Evolutionary conservation across 2,888 invertebrate species (phyloP), one percentile per base, ranked within the genome.

Genomic region (Callyntrura sp.): DNA sequence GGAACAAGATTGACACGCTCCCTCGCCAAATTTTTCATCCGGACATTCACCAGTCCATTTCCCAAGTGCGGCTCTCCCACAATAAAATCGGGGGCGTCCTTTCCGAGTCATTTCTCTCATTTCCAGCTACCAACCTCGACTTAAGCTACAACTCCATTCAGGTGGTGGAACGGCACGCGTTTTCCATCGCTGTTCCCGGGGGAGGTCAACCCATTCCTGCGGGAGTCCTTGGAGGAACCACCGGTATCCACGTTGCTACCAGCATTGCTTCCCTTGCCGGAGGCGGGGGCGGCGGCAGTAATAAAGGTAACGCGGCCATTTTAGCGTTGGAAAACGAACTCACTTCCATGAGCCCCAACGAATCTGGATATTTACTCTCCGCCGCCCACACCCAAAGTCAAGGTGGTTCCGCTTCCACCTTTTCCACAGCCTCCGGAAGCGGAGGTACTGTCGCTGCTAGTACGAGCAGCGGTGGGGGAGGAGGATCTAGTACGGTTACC

Each of bases 1-100:
- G 97, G 85, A 98, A 98, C 95, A 96, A 97, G 93, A 95, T 98
- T 12, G 96, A 96, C 90, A 95, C 96, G 65, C 95, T 98, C 88
- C 96, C 97, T 0, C 95, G 95, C 51, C 96, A 96, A 91, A 95
- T 97, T 73, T 97, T 98, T 93, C 96, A 96, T 93, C 95, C 96
- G 1, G 96, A 96, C 85, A 95, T 96, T 5, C 97, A 98, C 93
- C 95, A 96, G 11, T 96, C 97, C 93, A 94, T 98, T 82, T 96
- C 96, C 85, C 97, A 98, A 94, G 95, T 98, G 60, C 96, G 98
- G 93, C 95, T 98, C 85, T 97, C 97, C 2, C 93, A 93, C 83
- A 93, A 93, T 85, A 91, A 91, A 85, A 92, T 93, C 81, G 68
- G 79, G n/a, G 85, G 60, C 6, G 48, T 93, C 45, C 84, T 70